phyloP scores from a whole-genome alignment of 1,140 invertebrate species.

The Cydia strobilella region DNA sequence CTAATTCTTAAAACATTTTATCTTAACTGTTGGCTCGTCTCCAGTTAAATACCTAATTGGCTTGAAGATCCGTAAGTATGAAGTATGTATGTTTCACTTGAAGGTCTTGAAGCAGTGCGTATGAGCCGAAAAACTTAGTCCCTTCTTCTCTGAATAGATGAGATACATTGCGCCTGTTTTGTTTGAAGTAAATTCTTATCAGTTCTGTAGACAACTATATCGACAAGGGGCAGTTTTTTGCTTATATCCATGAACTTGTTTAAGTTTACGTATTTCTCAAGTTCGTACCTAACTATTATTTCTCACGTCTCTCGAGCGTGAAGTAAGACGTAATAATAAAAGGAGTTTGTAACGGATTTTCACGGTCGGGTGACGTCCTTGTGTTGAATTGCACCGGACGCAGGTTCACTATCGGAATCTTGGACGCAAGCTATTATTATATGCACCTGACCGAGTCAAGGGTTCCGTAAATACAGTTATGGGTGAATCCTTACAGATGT shows the following conservation, averaged over 20 bases:
- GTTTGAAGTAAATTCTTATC: no score
- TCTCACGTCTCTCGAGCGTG: slow-evolving; percentile 24
- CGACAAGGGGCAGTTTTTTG: no score
- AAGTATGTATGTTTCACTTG: no score
- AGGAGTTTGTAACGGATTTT: slow-evolving; percentile 63
- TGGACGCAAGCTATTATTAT: slow-evolving; percentile 3
- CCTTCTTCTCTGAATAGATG: no score
- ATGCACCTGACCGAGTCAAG: slow-evolving; percentile 19
- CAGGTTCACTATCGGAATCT: slow-evolving; percentile 44
- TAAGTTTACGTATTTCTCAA: background rate
- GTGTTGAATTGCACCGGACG: slow-evolving; percentile 46
- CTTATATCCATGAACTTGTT: background rate
- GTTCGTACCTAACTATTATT: background rate
- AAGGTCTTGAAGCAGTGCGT: no score
- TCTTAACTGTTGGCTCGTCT: background rate
- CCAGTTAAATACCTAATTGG: background rate
- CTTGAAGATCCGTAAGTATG: background rate
- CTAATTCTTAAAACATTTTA: background rate
- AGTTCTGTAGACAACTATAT: no score
- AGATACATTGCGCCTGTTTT: no score
- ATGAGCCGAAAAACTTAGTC: background rate
- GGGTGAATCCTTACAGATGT: background rate
- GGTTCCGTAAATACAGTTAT: background rate
- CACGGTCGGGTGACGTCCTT: slow-evolving; percentile 60
- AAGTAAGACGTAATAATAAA: slow-evolving; percentile 26